These are phyloP conservation scores for Otocyon megalotis DNA, from an alignment of 2,113 vertebrate species.

Conservation along the genomic window DNA sequence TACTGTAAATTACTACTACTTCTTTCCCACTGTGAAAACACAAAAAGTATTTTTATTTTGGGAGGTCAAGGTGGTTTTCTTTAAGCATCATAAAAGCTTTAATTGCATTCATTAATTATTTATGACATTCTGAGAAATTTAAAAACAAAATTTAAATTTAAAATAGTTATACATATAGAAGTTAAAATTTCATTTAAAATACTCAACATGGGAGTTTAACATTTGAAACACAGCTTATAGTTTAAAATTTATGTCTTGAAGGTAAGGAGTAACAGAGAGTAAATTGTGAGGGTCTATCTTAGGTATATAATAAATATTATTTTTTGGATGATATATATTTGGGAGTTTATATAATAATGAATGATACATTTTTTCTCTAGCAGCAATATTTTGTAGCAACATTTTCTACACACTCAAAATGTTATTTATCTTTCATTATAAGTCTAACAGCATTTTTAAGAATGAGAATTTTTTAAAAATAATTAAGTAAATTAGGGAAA, in stretches of 20 bases:
- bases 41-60: not conserved
- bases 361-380: not conserved
- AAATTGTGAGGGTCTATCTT: not conserved
- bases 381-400: not conserved
- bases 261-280: not conserved
- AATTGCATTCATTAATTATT: not conserved
- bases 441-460: not conserved
- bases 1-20: not conserved
- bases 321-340: not conserved
- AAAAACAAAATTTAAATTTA: not conserved
- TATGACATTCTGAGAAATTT: not conserved
- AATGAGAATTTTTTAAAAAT: conserved; percentile 1
- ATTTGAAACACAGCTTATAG: not conserved
- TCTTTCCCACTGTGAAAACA: not conserved
- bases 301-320: not conserved
- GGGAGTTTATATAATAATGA: not conserved
- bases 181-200: not conserved
- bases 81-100: not conserved
- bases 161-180: not conserved
- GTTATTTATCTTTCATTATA: not conserved
- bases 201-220: not conserved
- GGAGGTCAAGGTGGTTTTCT: not conserved
- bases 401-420: not conserved
- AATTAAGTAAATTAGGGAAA: conserved; percentile 34
- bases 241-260: not conserved